Percentiles rank a stretch among this genome's conserved stretches.
Conservation (phyloP, 2,888 invertebrate genomes). For the Odiellus spinosus region DNA sequence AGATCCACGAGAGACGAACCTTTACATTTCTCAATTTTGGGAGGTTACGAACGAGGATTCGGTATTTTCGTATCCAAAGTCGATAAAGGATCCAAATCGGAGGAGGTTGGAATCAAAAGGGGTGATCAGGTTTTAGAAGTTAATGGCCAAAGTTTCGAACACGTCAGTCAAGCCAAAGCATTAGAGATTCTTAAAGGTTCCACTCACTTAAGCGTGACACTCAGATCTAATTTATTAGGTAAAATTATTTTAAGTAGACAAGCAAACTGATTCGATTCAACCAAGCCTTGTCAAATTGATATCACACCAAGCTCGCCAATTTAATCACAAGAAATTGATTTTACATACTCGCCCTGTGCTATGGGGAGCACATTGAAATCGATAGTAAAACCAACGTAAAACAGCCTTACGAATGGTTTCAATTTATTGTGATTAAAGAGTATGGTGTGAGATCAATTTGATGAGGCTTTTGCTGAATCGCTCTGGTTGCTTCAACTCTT, state of each 20-base stretch:
- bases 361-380: too few species aligned
- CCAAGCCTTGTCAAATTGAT: neutral
- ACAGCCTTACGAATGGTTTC: too few species aligned
- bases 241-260: neutral
- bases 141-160: slow-evolving; percentile 90
- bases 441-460: too few species aligned
- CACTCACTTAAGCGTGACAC: slow-evolving; percentile 88
- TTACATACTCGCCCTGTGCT: neutral
- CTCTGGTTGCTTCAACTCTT: too few species aligned
- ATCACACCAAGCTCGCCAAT: too few species aligned
- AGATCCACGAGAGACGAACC: slow-evolving; percentile 79
- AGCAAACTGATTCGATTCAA: too few species aligned
- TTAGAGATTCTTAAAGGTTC: slow-evolving; percentile 82
- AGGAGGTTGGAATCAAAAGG: slow-evolving; percentile 85
- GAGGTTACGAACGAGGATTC: slow-evolving; percentile 78
- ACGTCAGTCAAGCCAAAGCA: slow-evolving; percentile 77
- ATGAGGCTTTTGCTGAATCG: too few species aligned
- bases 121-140: slow-evolving; percentile 95
- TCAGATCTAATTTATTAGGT: slow-evolving; percentile 88
- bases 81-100: slow-evolving; percentile 80
- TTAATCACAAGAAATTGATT: too few species aligned
- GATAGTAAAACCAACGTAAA: too few species aligned
- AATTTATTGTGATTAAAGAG: too few species aligned
- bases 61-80: slow-evolving; percentile 92
- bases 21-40: slow-evolving; percentile 80